phyloP scores from a whole-genome alignment of 2,113 vertebrate species.

The Prinia subflava region DNA sequence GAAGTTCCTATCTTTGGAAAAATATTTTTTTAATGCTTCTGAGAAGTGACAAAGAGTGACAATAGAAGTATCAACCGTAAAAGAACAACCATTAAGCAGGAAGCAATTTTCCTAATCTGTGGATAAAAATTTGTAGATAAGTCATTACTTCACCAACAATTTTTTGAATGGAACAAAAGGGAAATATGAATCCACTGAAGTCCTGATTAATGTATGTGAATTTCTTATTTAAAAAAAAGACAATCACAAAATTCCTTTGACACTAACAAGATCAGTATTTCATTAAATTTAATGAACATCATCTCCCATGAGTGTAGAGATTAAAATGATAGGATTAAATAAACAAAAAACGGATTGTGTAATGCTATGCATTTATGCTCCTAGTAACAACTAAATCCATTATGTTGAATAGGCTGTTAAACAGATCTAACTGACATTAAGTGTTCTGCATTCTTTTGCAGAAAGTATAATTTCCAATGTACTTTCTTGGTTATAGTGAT shows the following conservation, averaged over 20 bases:
- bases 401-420: neutral
- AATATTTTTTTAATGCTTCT: neutral
- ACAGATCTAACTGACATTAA: neutral
- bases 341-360: neutral
- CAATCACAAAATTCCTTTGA: neutral
- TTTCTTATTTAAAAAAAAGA: neutral
- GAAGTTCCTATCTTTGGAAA: neutral
- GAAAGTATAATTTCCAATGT: neutral
- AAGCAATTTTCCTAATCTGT: neutral
- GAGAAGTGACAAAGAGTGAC: neutral
- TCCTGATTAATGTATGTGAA: neutral
- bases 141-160: neutral
- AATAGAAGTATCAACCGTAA: neutral
- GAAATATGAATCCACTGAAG: neutral
- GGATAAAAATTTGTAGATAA: neutral
- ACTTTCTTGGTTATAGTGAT: neutral
- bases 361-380: neutral
- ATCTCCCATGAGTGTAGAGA: neutral
- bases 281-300: neutral
- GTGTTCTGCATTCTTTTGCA: neutral
- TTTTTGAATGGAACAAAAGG: neutral
- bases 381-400: neutral
- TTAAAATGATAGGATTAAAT: neutral
- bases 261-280: neutral
- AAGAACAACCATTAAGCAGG: neutral